A percentile compares a stretch with the other conserved stretches of the same genome.
phyloP scores from a whole-genome alignment of 1,140 invertebrate species.

The Maconellicoccus hirsutus region DNA sequence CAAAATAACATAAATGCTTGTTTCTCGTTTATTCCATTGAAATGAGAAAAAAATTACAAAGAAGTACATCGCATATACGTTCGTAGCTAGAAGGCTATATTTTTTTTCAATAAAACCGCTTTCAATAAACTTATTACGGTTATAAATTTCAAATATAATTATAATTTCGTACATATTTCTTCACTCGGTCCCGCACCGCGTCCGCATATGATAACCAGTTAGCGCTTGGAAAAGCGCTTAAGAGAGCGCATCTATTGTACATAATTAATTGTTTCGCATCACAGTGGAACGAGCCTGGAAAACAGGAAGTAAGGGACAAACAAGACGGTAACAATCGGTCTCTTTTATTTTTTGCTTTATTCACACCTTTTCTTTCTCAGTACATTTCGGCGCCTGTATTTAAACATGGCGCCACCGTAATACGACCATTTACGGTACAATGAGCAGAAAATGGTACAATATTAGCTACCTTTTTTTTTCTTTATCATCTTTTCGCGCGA shows the following conservation, averaged over 20 bases:
- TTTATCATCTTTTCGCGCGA: neutral
- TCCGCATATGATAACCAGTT: neutral
- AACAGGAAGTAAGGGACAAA: constrained; percentile 3
- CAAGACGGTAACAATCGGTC: constrained; percentile 7
- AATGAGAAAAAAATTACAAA: no score
- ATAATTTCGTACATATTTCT: neutral
- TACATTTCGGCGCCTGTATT: constrained; percentile 2
- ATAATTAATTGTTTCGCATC: neutral
- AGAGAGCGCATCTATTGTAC: constrained; percentile 3
- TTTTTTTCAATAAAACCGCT: no score
- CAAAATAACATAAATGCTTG: no score
- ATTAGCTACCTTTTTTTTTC: neutral
- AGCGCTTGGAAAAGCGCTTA: constrained; percentile 1
- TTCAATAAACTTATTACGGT: no score
- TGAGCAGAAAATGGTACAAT: neutral
- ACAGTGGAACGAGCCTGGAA: neutral
- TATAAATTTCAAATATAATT: constrained; percentile 1
- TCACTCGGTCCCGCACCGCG: neutral
- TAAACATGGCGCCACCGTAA: neutral
- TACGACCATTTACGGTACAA: neutral
- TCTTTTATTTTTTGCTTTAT: constrained; percentile 5
- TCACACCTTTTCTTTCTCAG: constrained; percentile 3
- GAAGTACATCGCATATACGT: no score
- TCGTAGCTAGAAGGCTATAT: no score
- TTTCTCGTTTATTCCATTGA: no score